These are phyloP conservation scores for Candoia aspera DNA, from an alignment of 2,113 vertebrate species.

Conservation along the genomic window DNA sequence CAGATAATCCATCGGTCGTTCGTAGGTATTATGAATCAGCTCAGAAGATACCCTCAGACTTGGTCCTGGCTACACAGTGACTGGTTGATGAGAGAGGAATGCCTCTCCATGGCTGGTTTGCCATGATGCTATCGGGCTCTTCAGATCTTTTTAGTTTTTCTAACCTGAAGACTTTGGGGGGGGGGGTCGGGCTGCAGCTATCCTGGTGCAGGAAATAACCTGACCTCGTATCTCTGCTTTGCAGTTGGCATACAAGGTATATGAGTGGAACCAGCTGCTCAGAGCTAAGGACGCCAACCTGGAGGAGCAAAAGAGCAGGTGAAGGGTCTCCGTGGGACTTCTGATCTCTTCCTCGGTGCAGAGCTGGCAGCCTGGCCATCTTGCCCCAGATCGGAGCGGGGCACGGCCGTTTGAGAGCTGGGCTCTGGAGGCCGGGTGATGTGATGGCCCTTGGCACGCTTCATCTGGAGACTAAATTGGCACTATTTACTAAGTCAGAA, in stretches of 20 bases:
- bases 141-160: not conserved
- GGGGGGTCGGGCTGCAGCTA: too few relatives aligned
- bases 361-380: not conserved
- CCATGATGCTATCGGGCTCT: not conserved
- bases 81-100: too few relatives aligned
- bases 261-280: not conserved
- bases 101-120: not conserved
- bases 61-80: too few relatives aligned
- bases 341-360: not conserved
- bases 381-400: not conserved
- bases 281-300: not conserved
- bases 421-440: not conserved
- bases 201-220: not conserved
- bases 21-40: too few relatives aligned
- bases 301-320: slow-evolving; percentile 11
- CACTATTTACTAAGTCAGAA: too few relatives aligned
- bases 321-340: not conserved
- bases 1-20: too few relatives aligned
- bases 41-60: too few relatives aligned
- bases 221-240: not conserved
- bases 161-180: not conserved
- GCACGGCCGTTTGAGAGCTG: not conserved
- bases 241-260: not conserved
- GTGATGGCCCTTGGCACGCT: not conserved
- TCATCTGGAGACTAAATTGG: not conserved